A percentile compares a stretch with the other conserved stretches of the same genome.
Conservation (phyloP, 2,888 invertebrate genomes). For the Zygothrica quintamaculata region DNA sequence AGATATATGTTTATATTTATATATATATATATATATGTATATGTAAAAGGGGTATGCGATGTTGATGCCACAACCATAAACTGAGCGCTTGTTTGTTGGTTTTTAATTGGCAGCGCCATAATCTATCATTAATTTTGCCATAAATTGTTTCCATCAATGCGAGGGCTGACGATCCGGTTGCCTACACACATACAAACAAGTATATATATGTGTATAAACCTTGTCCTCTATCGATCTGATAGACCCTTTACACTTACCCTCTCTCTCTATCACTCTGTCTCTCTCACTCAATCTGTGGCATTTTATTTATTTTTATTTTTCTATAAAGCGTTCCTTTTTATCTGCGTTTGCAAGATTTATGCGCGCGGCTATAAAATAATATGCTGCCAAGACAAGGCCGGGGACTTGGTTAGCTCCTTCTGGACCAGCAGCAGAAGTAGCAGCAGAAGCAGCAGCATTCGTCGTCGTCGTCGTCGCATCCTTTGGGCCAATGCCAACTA, state of each 20-base stretch:
- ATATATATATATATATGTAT: too few species aligned
- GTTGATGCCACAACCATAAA: constrained; percentile 63
- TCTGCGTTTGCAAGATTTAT: constrained; percentile 80
- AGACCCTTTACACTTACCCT: background rate
- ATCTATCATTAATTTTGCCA: constrained; percentile 80
- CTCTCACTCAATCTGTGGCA: constrained; percentile 36
- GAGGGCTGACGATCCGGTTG: constrained; percentile 74
- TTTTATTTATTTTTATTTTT: constrained; percentile 75
- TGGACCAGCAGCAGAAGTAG: constrained; percentile 30
- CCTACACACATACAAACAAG: constrained; percentile 40
- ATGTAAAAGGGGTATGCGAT: too few species aligned
- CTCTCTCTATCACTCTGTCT: background rate
- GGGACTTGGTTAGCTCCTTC: constrained; percentile 47
- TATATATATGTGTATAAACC: constrained; percentile 23
- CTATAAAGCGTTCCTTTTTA: constrained; percentile 78
- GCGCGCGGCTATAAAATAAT: constrained; percentile 78
- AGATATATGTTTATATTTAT: too few species aligned
- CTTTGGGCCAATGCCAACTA: constrained; percentile 78
- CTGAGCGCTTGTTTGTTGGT: constrained; percentile 78
- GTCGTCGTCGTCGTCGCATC: constrained; percentile 47
- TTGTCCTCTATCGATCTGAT: constrained; percentile 17
- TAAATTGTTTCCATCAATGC: constrained; percentile 78
- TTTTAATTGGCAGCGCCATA: constrained; percentile 79
- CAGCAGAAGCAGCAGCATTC: constrained; percentile 13
- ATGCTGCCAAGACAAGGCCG: constrained; percentile 76